Base-by-base conservation (phyloP, 2,888 invertebrate species). In the Noctua comes region DNA sequence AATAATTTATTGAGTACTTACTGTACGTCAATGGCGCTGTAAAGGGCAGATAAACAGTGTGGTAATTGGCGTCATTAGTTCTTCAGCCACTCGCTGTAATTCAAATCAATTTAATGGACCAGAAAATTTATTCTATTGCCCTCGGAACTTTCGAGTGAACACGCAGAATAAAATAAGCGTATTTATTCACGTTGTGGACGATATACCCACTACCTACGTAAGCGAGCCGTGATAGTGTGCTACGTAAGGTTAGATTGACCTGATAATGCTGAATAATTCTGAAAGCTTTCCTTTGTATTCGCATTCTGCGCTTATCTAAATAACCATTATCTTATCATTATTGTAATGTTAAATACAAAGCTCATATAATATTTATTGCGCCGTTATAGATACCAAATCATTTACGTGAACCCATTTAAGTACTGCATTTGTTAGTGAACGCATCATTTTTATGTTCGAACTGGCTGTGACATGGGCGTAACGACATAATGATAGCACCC, bases 111-210 rank as follows among this genome's bases (percentile, higher is more conserved):
- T 94, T 92, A 93, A 95, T 94, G 91, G 90, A 77, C 88, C 88
- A 87, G 92, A 93, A 94, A 95, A 95, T 94, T 81, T 94, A 95
- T 95, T 93, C 93, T 90, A 93, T 91, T 89, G 87, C 88, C 86
- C 80, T 84, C 79, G 48, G 82, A 83, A 88, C 84, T 85, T 87
- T 85, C 76, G 76, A 80, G 64, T 73, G 76, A 82, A 43, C 75
- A 66, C 65, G 69, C 57, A 46, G 54, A 74, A 72, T 82, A 75
- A 69, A 74, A 85, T 73, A 76, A 77, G 82, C 62, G 57, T 65
- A 31, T 66, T 66, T 65, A 73, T 69, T 71, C 40, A 54, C 66
- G 68, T 76, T 68, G 70, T 65, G 51, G 71, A 62, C 36, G 24
- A 27, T 59, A 54, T 24, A 54, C 27, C 18, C 62, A 54, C 64